Base-by-base conservation (phyloP, 2,888 invertebrate genomes). In the Eristalis arbustorum region DNA sequence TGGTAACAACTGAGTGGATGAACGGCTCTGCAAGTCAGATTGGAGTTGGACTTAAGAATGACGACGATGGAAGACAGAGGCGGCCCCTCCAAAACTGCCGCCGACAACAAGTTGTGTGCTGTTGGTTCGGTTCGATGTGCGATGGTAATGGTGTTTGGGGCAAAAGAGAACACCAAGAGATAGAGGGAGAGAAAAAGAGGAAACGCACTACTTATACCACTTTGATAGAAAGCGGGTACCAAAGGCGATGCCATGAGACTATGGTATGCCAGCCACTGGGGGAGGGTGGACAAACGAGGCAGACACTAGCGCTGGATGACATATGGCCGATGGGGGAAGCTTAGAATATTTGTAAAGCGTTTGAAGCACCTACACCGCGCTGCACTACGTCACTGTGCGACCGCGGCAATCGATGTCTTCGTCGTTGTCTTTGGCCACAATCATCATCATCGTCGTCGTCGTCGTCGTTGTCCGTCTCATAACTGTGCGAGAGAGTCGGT, bases 1-100 rank as follows among this genome's bases (percentile, higher is more conserved):
- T 82, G 77, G 85, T 61, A 81, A 85, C 85, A 78, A 85, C 85
- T 85, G 82, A 85, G 82, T 82, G 69, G 73, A 82, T 71, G 82
- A 85, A 82, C 74, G 66, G 66, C 71, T 85, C 77, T 71, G 69
- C 62, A 74, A 82, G 74, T 78, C 73, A 66, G 77, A 73, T 69
- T 74, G 73, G 69, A 82, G 85, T 82, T 85, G 77, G 74, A 72
- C 73, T 74, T 68, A 64, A 67, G 76, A 76, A 72, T 57, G 77
- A 73, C 59, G 57, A 68, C 75, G 42, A 76, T 68, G 42, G 67
- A 66, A 77, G 74, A 77, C 71, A 71, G 77, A 78, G 73, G 85
- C n/a, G 37, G 28, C 67, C 82, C 82, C 71, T 61, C 76, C 71
- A 75, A 67, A 42, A 69, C 75, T 31, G 10, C 75, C 61, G 37